Percentiles rank a stretch among this genome's conserved stretches.
Conservation (phyloP, 2,888 invertebrate genomes). For the Dicycla oo region DNA sequence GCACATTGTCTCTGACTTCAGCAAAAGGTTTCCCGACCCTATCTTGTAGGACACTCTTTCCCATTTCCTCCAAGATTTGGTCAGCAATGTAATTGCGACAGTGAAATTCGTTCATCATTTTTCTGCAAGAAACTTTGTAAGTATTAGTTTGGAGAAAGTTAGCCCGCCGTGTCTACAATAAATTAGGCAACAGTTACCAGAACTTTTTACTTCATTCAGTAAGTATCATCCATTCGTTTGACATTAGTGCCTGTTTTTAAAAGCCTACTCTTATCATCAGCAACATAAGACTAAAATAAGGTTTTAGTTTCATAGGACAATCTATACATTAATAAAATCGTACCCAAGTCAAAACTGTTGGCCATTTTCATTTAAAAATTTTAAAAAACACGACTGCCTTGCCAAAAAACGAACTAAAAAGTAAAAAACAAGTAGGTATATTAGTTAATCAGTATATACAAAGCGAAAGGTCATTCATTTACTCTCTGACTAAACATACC, state of each 20-base stretch:
- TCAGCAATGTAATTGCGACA: slow-evolving; percentile 94
- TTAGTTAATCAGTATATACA: no score
- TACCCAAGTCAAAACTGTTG: no score
- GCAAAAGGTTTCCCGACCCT: slow-evolving; percentile 80
- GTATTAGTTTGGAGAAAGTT: neutral
- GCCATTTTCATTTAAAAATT: no score
- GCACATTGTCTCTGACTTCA: slow-evolving; percentile 53
- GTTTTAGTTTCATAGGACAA: neutral
- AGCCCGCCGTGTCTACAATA: neutral
- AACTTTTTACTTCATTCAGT: neutral
- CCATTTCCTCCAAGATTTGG: slow-evolving; percentile 92
- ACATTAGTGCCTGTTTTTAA: no score
- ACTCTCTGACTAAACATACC: no score
- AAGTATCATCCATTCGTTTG: neutral
- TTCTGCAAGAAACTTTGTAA: slow-evolving; percentile 80
- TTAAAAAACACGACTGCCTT: no score
- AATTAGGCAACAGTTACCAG: neutral
- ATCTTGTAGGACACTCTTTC: slow-evolving; percentile 80
- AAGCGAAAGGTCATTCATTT: no score
- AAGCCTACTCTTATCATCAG: neutral
- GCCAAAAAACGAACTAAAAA: no score
- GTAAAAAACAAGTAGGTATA: no score
- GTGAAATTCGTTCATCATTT: slow-evolving; percentile 94
- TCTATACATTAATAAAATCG: no score
- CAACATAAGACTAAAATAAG: neutral